These are phyloP conservation scores for human (Homo sapiens) DNA, from an alignment of 2,113 vertebrate species.

Conservation along the genomic window DNA sequence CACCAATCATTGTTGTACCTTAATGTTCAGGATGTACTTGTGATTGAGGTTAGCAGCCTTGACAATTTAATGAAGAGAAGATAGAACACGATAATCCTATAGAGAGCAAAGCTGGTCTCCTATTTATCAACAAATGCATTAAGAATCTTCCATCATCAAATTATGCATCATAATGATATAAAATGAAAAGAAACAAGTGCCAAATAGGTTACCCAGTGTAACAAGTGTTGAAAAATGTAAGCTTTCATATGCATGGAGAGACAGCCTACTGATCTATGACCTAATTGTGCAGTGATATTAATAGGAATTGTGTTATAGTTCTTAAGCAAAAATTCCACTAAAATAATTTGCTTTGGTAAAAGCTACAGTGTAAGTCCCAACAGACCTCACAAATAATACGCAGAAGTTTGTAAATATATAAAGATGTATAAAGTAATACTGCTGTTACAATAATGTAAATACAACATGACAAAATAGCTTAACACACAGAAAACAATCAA, in stretches of 20 bases:
- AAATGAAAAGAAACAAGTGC: constrained; percentile 50
- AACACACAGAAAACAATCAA: not conserved
- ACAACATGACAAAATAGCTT: not conserved
- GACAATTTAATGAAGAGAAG: constrained; percentile 78
- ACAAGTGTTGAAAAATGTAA: constrained; percentile 18
- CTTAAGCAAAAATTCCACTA: constrained; percentile 24
- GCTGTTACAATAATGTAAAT: not conserved
- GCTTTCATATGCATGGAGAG: not conserved
- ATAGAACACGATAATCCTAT: constrained; percentile 57
- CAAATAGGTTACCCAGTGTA: not conserved
- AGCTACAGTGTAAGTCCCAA: not conserved
- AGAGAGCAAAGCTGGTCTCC: constrained; percentile 30
- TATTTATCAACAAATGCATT: constrained; percentile 71
- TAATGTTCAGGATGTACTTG: constrained; percentile 57
- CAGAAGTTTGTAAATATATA: not conserved
- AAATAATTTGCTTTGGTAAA: not conserved
- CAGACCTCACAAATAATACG: not conserved
- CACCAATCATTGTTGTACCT: constrained; percentile 58
- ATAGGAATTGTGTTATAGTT: not conserved
- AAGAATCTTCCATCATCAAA: constrained; percentile 49
- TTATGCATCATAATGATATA: constrained; percentile 33
- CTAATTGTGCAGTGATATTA: not conserved
- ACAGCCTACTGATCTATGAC: not conserved
- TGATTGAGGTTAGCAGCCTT: constrained; percentile 60
- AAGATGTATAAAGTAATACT: not conserved